phyloP scores from a whole-genome alignment of 1,140 invertebrate species.

The Cotesia chilonis region DNA sequence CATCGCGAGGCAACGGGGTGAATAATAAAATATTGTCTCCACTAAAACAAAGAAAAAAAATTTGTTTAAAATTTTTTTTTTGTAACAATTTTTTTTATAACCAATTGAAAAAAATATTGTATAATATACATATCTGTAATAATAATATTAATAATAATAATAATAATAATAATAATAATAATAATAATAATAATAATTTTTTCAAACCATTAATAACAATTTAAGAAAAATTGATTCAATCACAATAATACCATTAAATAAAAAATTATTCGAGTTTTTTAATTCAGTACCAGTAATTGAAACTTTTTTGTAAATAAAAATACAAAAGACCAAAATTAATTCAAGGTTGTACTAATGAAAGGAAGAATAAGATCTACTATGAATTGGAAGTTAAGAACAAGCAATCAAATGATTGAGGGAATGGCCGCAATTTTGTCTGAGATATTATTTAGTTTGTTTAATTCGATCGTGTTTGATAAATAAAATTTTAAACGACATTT shows the following conservation, averaged over 20 bases:
- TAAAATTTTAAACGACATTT: conserved; percentile 20
- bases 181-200: no score
- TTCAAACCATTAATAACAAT: no score
- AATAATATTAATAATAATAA: no score
- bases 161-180: no score
- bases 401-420: neutral
- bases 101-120: no score
- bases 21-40: conserved; percentile 50
- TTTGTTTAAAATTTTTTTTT: conserved; percentile 28
- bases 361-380: neutral
- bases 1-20: conserved; percentile 45
- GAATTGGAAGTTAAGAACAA: conserved; percentile 22
- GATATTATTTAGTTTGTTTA: conserved; percentile 6
- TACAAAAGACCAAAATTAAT: neutral
- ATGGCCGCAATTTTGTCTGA: conserved; percentile 31
- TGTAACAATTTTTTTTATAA: conserved; percentile 1
- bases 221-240: no score
- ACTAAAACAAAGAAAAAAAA: conserved; percentile 40
- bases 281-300: no score
- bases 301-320: no score
- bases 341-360: neutral
- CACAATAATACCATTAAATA: no score
- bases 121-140: no score
- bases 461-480: conserved; percentile 23
- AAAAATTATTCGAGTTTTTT: no score